phyloP scores from a whole-genome alignment of 2,797 vertebrate species.

The Peromyscus attwateri region DNA sequence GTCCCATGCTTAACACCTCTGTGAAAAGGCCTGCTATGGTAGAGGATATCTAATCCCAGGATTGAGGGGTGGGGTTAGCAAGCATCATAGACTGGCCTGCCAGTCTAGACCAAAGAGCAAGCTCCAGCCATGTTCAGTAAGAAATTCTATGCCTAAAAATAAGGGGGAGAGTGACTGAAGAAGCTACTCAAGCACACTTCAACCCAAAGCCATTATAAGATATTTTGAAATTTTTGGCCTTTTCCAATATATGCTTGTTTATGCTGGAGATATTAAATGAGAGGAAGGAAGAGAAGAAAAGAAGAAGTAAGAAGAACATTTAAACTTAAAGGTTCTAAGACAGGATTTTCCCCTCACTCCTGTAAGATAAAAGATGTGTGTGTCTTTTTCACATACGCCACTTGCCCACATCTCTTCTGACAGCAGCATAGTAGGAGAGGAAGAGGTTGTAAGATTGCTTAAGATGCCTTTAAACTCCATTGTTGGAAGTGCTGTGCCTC shows the following conservation, averaged over 20 bases:
- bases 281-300: background rate
- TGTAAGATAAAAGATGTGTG: background rate
- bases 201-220: background rate
- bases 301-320: background rate
- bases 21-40: background rate
- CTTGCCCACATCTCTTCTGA: background rate
- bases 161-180: background rate
- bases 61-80: background rate
- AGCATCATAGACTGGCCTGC: no score
- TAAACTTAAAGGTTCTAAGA: background rate
- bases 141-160: background rate
- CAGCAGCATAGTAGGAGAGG: background rate
- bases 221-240: conserved; percentile 50
- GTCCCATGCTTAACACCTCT: background rate
- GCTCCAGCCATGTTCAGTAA: background rate
- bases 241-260: background rate
- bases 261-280: background rate
- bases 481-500: background rate
- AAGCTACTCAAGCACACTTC: background rate
- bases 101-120: background rate
- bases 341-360: background rate
- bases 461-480: background rate
- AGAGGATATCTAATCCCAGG: background rate
- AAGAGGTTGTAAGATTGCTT: background rate
- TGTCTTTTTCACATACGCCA: background rate